Evolutionary conservation across 2,888 invertebrate species (phyloP).

Genomic region (Caenorhabditis macrosperma): DNA sequence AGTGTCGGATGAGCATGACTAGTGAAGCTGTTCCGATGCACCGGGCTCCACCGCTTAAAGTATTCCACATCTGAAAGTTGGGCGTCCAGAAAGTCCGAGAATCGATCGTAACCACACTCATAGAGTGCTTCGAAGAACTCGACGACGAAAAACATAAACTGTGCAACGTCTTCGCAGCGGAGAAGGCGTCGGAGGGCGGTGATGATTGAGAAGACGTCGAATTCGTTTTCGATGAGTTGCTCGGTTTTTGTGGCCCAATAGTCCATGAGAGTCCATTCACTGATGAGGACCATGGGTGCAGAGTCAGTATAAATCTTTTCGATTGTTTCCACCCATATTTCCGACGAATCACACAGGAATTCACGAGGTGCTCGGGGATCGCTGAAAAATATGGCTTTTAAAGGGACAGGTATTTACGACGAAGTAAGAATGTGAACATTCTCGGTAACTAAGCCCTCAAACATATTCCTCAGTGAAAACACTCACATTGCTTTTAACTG

Average conservation of each 20-base stretch:
- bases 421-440: too few species aligned
- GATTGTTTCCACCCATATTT: conserved; percentile 16
- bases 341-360: conserved; percentile 26
- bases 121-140: conserved; percentile 49
- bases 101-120: conserved; percentile 15
- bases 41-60: conserved; percentile 64
- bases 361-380: conserved; percentile 13
- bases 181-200: conserved; percentile 26
- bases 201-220: conserved; percentile 52
- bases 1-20: conserved; percentile 60
- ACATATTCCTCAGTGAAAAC: not conserved
- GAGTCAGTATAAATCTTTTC: conserved; percentile 1
- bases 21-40: conserved; percentile 35
- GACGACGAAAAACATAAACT: conserved; percentile 25
- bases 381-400: conserved; percentile 15
- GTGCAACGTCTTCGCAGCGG: conserved; percentile 27
- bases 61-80: conserved; percentile 23
- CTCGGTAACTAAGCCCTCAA: not conserved
- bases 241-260: conserved; percentile 51
- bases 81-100: conserved; percentile 37
- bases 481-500: conserved; percentile 11
- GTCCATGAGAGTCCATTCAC: conserved; percentile 56
- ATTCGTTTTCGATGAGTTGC: conserved; percentile 40
- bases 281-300: conserved; percentile 2
- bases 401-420: too few species aligned